phyloP scores from a whole-genome alignment of 1,140 invertebrate genomes.

The Saccostrea cuccullata region DNA sequence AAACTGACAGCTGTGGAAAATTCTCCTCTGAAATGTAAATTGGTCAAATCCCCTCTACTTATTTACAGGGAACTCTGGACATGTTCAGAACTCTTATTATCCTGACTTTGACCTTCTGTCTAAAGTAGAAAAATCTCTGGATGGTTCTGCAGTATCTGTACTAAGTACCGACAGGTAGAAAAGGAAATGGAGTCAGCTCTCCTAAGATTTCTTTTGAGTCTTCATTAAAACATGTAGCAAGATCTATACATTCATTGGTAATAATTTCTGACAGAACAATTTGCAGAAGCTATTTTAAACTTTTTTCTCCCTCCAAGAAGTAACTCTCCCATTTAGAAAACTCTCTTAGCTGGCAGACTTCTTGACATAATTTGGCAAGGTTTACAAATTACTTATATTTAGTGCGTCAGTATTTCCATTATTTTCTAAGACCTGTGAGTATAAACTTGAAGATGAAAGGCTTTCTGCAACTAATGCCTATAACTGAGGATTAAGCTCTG shows the following conservation, averaged over 20 bases:
- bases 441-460: slow-evolving; percentile 9
- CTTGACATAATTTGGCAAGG: neutral
- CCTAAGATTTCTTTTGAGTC: neutral
- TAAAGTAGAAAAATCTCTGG: neutral
- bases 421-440: neutral
- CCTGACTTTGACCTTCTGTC: neutral
- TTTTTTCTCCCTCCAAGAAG: neutral
- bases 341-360: neutral
- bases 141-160: neutral
- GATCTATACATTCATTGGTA: neutral
- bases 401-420: slow-evolving; percentile 14
- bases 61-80: neutral
- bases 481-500: neutral
- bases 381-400: slow-evolving; percentile 3
- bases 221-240: neutral
- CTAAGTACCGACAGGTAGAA: neutral
- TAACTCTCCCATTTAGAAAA: neutral
- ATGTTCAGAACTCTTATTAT: neutral
- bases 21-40: slow-evolving; percentile 9
- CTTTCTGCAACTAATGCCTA: neutral
- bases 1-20: neutral
- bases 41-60: neutral
- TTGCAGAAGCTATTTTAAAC: slow-evolving; percentile 1
- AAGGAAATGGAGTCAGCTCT: neutral
- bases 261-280: slow-evolving; percentile 27